A percentile compares a stretch with the other conserved stretches of the same genome.
Evolutionary conservation across 2,797 vertebrate species (phyloP).

Genomic region (Fistularia tabacaria): DNA sequence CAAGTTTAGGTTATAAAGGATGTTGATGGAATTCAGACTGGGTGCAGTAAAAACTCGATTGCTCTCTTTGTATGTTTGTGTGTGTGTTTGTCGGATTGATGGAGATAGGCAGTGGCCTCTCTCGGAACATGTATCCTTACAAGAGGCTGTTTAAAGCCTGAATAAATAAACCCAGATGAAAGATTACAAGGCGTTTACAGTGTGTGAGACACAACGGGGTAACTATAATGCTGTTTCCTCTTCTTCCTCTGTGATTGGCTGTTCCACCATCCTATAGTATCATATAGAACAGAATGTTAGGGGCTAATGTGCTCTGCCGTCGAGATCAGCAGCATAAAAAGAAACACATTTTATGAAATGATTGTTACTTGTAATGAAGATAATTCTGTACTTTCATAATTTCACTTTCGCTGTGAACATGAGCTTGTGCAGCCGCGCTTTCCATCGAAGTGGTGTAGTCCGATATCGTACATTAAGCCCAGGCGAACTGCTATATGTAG

Average conservation of each 20-base stretch:
- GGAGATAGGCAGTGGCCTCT: slow-evolving; percentile 31
- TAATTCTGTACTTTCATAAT: background rate
- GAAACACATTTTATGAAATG: too few species aligned
- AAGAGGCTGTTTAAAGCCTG: slow-evolving; percentile 67
- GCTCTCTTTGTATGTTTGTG: background rate
- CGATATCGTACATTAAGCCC: slow-evolving; percentile 58
- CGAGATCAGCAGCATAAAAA: too few species aligned
- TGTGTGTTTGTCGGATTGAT: background rate
- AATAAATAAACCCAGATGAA: slow-evolving; percentile 60
- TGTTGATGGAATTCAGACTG: background rate
- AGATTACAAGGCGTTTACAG: slow-evolving; percentile 35
- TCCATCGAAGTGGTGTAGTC: slow-evolving; percentile 44
- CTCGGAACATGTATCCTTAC: slow-evolving; percentile 27
- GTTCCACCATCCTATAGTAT: background rate
- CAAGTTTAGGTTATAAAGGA: too few species aligned
- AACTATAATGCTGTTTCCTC: slow-evolving; percentile 17
- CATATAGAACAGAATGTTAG: background rate
- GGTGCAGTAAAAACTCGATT: background rate
- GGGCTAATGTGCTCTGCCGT: too few species aligned
- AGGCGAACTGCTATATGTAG: slow-evolving; percentile 43
- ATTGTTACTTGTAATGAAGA: too few species aligned
- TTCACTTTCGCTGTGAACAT: slow-evolving; percentile 6
- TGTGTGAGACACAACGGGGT: slow-evolving; percentile 31
- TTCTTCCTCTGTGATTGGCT: background rate
- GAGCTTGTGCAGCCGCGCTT: background rate